A percentile compares a stretch with the other conserved stretches of the same genome.
Evolutionary conservation across 2,888 invertebrate genomes (phyloP).

Genomic region (Morinoia aosen): DNA sequence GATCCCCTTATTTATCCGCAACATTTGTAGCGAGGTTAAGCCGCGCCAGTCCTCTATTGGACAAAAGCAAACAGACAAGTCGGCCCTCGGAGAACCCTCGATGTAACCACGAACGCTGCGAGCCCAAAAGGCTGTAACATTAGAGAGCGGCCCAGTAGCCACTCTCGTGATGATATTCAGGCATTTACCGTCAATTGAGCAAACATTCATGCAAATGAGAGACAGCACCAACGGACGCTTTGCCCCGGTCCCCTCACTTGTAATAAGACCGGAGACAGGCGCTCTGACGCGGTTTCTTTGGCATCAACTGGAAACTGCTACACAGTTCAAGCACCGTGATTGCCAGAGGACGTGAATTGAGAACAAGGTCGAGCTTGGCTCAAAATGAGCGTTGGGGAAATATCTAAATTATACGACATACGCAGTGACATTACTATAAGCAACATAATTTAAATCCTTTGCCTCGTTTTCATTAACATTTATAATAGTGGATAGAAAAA

Average conservation of each 20-base stretch:
- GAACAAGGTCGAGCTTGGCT: background rate
- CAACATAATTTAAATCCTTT: too few relatives aligned
- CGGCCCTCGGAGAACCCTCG: background rate
- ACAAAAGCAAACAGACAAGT: background rate
- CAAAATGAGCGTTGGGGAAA: background rate
- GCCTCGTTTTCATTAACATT: too few relatives aligned
- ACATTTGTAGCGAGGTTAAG: constrained; percentile 2
- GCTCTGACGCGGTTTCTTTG: background rate
- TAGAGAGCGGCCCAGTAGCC: constrained; percentile 29
- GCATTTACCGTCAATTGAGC: constrained; percentile 52
- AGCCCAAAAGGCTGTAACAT: constrained; percentile 26
- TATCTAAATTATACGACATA: background rate
- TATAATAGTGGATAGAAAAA: background rate
- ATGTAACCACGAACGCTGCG: constrained; percentile 1
- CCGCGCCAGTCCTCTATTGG: background rate
- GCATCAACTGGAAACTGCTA: background rate
- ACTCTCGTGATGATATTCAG: constrained; percentile 52
- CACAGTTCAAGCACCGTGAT: background rate
- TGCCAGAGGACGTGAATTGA: background rate
- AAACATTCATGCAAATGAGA: constrained; percentile 52
- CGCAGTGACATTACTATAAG: too few relatives aligned
- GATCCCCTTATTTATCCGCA: background rate
- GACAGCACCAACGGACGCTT: constrained; percentile 10
- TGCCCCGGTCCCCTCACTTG: background rate
- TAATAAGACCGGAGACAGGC: constrained; percentile 4